These are phyloP conservation scores for Piscicola geometra DNA, from an alignment of 2,888 invertebrate species.

Conservation along the genomic window DNA sequence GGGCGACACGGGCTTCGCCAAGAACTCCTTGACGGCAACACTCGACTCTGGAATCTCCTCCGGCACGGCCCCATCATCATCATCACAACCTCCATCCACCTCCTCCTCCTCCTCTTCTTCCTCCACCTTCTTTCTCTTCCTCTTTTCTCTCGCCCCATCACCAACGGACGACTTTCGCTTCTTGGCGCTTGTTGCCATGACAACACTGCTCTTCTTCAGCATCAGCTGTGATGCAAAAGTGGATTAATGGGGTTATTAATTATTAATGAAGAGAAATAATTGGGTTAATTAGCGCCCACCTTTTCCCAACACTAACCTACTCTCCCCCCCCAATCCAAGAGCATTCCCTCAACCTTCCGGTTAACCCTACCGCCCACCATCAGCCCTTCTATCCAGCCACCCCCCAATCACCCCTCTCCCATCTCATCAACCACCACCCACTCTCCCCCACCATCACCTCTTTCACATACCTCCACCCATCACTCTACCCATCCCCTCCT, in stretches of 20 bases:
- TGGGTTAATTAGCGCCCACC: too few relatives aligned
- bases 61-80: not conserved
- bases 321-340: too few relatives aligned
- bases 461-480: too few relatives aligned
- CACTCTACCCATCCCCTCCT: not conserved
- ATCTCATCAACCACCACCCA: not conserved
- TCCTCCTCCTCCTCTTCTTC: slow-evolving; percentile 13
- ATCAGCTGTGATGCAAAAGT: too few relatives aligned
- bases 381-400: too few relatives aligned
- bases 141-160: not conserved
- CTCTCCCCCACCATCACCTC: not conserved
- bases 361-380: too few relatives aligned
- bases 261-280: too few relatives aligned
- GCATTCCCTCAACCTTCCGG: too few relatives aligned
- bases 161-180: not conserved
- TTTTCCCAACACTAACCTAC: too few relatives aligned
- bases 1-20: not conserved
- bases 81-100: not conserved
- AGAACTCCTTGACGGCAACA: slow-evolving; percentile 14
- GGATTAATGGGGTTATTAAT: too few relatives aligned
- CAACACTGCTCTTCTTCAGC: not conserved
- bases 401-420: too few relatives aligned
- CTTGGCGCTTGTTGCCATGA: not conserved
- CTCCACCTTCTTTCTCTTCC: slow-evolving; percentile 15
- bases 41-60: slow-evolving; percentile 2